Evolutionary conservation across 2,888 invertebrate genomes (phyloP).

Genomic region (Drosophila fungiperda): DNA sequence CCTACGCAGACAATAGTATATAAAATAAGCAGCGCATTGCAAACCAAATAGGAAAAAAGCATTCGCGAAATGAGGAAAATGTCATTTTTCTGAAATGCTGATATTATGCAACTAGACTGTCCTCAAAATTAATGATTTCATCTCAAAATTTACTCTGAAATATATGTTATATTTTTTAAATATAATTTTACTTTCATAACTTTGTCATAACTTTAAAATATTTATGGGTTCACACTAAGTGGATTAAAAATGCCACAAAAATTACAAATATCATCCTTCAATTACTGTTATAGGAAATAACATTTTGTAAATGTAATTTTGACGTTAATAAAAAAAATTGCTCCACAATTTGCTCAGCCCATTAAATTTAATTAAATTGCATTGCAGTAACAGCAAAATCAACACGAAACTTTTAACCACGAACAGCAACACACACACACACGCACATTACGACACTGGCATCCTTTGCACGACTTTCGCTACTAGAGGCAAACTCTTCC

Average conservation of each 20-base stretch:
- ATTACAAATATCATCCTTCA: not conserved
- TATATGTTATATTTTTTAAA: not conserved
- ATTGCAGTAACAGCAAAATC: constrained; percentile 38
- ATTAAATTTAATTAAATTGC: constrained; percentile 55
- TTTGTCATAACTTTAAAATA: not conserved
- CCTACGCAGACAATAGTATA: constrained; percentile 7
- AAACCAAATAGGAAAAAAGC: constrained; percentile 12
- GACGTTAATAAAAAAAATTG: constrained; percentile 18
- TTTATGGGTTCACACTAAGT: not conserved
- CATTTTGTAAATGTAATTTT: constrained; percentile 25
- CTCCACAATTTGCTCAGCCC: constrained; percentile 23
- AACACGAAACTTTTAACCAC: constrained; percentile 38
- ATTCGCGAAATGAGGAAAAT: constrained; percentile 15
- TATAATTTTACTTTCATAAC: not conserved
- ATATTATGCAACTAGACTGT: constrained; percentile 19
- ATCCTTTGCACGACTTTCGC: constrained; percentile 41
- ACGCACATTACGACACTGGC: constrained; percentile 10
- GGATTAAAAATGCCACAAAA: not conserved
- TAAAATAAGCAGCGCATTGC: constrained; percentile 16
- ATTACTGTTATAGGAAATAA: constrained; percentile 11
- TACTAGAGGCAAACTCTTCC: constrained; percentile 12
- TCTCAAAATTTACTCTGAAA: not conserved
- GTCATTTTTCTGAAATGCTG: constrained; percentile 10
- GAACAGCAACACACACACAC: constrained; percentile 2
- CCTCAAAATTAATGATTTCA: constrained; percentile 4